These are phyloP conservation scores for Drosophila monieri DNA, from an alignment of 2,888 invertebrate species.

Conservation along the genomic window DNA sequence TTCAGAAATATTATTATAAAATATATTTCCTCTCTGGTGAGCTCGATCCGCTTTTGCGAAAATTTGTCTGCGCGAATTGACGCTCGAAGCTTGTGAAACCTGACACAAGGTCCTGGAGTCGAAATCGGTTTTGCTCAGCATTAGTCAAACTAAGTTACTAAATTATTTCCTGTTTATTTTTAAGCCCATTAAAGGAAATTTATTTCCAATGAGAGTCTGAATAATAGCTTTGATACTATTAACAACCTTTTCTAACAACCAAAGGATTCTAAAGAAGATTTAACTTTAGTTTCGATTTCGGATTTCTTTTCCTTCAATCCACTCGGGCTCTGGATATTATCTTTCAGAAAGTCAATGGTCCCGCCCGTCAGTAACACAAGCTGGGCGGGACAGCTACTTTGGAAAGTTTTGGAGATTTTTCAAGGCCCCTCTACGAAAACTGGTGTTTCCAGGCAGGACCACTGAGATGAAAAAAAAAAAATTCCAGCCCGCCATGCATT, in stretches of 20 bases:
- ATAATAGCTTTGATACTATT: too few relatives aligned
- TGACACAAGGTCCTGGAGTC: too few relatives aligned
- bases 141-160: conserved; percentile 18
- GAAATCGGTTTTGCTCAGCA: conserved; percentile 6
- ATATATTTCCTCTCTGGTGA: neutral
- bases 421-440: conserved; percentile 11
- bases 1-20: conserved; percentile 1
- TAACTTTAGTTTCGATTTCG: neutral
- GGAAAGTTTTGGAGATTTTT: conserved; percentile 27
- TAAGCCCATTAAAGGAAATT: conserved; percentile 24
- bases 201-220: neutral
- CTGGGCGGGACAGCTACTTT: conserved; percentile 28
- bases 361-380: conserved; percentile 19
- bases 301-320: conserved; percentile 3
- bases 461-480: conserved; percentile 6
- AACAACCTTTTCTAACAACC: neutral
- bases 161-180: conserved; percentile 17
- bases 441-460: too few relatives aligned
- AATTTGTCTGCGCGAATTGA: conserved; percentile 35
- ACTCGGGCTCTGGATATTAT: too few relatives aligned
- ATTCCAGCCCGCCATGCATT: conserved; percentile 16
- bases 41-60: conserved; percentile 19
- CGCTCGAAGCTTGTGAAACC: conserved; percentile 14
- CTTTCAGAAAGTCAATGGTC: conserved; percentile 2
- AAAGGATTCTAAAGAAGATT: neutral